Evolutionary conservation across 2,113 vertebrate species (phyloP).

Genomic region (Centropus unirufus): DNA sequence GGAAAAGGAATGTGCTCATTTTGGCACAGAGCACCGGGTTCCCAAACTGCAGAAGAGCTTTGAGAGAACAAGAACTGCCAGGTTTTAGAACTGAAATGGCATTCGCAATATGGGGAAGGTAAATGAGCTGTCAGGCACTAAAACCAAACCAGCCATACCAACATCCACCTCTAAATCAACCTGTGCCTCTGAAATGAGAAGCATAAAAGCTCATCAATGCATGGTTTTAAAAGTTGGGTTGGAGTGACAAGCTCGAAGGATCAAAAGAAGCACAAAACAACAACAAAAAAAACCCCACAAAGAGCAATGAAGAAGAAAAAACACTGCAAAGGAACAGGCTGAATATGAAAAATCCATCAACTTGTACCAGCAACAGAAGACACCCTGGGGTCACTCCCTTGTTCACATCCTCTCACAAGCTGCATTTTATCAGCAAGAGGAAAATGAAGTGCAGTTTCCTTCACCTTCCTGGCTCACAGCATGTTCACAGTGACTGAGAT

Average conservation of each 20-base stretch:
- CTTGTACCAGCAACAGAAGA: not conserved
- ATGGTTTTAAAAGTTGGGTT: not conserved
- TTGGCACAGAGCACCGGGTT: not conserved
- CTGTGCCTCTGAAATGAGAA: not conserved
- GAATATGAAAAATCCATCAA: not conserved
- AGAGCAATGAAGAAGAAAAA: not conserved
- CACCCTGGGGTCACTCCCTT: not conserved
- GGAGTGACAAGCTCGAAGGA: not conserved
- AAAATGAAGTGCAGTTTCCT: not conserved
- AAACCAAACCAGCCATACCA: not conserved
- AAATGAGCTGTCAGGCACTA: not conserved
- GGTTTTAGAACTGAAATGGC: not conserved
- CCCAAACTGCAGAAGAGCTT: not conserved
- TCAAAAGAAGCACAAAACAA: not conserved
- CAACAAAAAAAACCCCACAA: not conserved
- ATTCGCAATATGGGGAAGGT: not conserved
- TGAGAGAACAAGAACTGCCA: not conserved
- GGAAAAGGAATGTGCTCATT: not conserved
- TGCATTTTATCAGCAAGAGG: not conserved
- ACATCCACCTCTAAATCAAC: not conserved
- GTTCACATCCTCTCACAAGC: not conserved
- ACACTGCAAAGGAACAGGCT: not conserved
- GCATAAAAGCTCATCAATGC: not conserved
- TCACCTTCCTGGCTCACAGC: not conserved
- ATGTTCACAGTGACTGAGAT: not conserved